Evolutionary conservation across 2,113 vertebrate genomes (phyloP).

Genomic region (Piaya cayana): DNA sequence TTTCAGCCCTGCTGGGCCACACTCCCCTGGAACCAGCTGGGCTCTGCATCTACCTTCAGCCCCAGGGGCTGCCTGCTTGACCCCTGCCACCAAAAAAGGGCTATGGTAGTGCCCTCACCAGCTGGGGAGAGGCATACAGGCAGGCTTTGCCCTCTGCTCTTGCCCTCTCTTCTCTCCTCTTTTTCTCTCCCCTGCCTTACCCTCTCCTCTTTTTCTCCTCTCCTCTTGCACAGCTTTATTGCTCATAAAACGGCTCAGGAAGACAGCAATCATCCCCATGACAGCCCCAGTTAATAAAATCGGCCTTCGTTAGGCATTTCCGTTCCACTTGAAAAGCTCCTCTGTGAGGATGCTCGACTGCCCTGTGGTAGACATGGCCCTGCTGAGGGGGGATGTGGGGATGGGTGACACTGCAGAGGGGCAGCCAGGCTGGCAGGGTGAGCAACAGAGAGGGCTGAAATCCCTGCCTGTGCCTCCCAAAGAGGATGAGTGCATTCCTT

Average conservation of each 20-base stretch:
- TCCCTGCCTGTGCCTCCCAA: rapidly evolving
- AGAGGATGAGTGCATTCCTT: rapidly evolving
- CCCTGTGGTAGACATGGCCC: not conserved
- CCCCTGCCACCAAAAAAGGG: not conserved
- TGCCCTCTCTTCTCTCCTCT: not conserved
- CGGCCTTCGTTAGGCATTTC: constrained; percentile 37
- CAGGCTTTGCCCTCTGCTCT: not conserved
- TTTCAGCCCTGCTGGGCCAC: not conserved
- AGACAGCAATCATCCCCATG: constrained; percentile 60
- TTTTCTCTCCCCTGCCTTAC: not conserved
- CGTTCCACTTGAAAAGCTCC: constrained; percentile 57
- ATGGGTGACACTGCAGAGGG: rapidly evolving
- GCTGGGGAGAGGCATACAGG: not conserved
- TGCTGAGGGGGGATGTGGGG: rapidly evolving
- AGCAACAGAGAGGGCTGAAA: not conserved
- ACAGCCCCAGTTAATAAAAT: constrained; percentile 49
- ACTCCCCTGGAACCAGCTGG: not conserved
- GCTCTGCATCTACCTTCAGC: not conserved
- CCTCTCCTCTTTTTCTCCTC: not conserved
- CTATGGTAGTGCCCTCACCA: not conserved
- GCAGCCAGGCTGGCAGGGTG: not conserved
- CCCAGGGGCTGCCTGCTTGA: not conserved
- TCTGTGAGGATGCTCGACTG: not conserved
- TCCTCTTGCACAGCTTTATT: not conserved
- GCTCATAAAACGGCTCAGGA: constrained; percentile 22